Percentiles rank a stretch among this genome's conserved stretches.
Evolutionary conservation across 2,113 vertebrate species (phyloP).

Genomic region (Siphamia tubifer): DNA sequence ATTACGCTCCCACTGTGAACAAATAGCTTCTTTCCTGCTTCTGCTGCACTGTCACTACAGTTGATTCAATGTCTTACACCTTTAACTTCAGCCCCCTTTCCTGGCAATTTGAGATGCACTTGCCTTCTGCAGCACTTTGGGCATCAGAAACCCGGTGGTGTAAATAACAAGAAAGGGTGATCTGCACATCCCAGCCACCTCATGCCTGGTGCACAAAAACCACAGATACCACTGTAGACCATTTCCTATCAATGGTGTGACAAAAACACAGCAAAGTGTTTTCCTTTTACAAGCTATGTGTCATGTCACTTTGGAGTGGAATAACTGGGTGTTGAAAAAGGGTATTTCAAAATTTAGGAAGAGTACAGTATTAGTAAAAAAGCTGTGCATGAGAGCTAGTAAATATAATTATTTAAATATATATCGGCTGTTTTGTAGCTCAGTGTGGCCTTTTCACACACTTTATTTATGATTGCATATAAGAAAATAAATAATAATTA

Average conservation of each 20-base stretch:
- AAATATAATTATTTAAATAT: too few species aligned
- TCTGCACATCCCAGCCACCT: conserved; percentile 75
- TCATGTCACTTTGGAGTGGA: too few species aligned
- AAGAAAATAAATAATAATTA: too few species aligned
- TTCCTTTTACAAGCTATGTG: neutral
- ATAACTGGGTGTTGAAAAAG: neutral
- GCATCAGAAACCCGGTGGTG: conserved; percentile 33
- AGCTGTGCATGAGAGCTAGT: too few species aligned
- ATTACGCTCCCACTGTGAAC: neutral
- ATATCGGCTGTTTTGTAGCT: too few species aligned
- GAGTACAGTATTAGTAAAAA: neutral
- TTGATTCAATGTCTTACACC: neutral
- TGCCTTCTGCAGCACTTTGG: conserved; percentile 66
- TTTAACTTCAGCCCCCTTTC: neutral
- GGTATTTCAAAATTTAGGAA: neutral
- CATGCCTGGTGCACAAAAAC: conserved; percentile 51
- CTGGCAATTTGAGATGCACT: neutral
- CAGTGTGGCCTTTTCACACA: too few species aligned
- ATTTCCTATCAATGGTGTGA: neutral
- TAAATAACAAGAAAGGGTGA: conserved; percentile 69
- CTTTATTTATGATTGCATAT: too few species aligned
- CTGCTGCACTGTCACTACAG: neutral
- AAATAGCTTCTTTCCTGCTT: neutral
- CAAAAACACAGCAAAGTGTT: neutral
- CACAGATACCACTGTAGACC: neutral